Conservation (phyloP, 2,797 vertebrate species). For the Sebastes paucispinis region DNA sequence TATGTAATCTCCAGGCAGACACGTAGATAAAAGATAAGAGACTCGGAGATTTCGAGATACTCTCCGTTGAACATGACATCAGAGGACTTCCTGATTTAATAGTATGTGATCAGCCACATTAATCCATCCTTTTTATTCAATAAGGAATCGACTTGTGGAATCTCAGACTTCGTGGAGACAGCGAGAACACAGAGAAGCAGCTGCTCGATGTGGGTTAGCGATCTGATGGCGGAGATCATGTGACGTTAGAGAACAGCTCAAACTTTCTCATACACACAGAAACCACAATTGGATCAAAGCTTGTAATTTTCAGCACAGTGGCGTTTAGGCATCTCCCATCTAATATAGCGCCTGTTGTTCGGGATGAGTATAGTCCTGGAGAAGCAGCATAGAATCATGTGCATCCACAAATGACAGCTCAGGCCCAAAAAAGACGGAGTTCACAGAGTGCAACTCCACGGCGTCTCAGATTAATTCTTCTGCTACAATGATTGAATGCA, state of each 20-base stretch:
- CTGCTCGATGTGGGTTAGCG: conserved; percentile 10
- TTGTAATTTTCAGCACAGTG: conserved; percentile 65
- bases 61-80: conserved; percentile 11
- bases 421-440: conserved; percentile 31
- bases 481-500: conserved; percentile 38
- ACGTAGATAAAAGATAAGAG: background rate
- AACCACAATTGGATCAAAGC: conserved; percentile 70
- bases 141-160: conserved; percentile 22
- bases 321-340: conserved; percentile 53
- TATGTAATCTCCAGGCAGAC: conserved; percentile 15
- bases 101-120: background rate
- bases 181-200: conserved; percentile 12
- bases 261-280: conserved; percentile 31
- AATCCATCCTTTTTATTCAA: conserved; percentile 43
- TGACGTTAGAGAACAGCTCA: conserved; percentile 29
- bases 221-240: conserved; percentile 40
- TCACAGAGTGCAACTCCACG: conserved; percentile 51
- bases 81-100: conserved; percentile 56
- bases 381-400: conserved; percentile 61
- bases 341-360: conserved; percentile 57
- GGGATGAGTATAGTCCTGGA: conserved; percentile 56
- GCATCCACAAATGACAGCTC: conserved; percentile 75
- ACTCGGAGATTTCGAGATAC: background rate
- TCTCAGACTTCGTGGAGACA: conserved; percentile 51
- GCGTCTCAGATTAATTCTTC: conserved; percentile 35